Evolutionary conservation across 2,888 invertebrate genomes (phyloP), one percentile per base, ranked within the genome.

Genomic region (Tetragonisca angustula): DNA sequence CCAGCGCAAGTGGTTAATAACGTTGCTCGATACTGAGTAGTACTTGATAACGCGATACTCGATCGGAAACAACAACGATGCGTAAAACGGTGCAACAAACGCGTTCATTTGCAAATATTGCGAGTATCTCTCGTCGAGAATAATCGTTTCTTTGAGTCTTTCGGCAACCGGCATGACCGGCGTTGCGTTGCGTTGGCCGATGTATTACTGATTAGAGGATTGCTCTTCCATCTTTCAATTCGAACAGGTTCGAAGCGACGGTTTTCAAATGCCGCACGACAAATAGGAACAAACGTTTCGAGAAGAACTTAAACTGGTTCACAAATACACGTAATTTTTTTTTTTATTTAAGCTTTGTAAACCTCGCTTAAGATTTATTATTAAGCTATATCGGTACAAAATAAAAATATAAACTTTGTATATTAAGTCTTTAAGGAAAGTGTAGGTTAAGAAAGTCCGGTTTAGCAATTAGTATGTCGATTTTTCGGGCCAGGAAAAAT

Each of bases 1-100:
- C 27, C 27, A 27, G 27, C 27, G 27, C 27, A 27, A 27, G 27
- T 27, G 27, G 27, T 27, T 27, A 27, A 27, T 76, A 71, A 50
- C 32, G 32, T 4, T 32, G 32, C 32, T 4, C 32, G 32, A 32
- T 4, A 4, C 32, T 32, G 4, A 32, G 36, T 24, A 9, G 62
- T 13, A 65, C 69, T 86, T 52, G 74, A 84, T 84, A 79, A 76
- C 74, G 76, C 77, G 72, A 69, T 64, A 24, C 32, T 62, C 56
- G 75, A 75, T 59, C 59, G 36, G 9, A 0, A 36, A 36, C 36
- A 36, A 4, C 36, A 36, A 36, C 36, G 36, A 36, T 36, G 36
- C 36, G 36, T 27, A 27, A 32, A 32, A 32, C 32, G 32, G 32
- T 4, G 32, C 32, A 79, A 62, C 81, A 43, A 72, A 74, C 71